Conservation (phyloP, 2,888 invertebrate species). For the Tenthredo scrophulariae region DNA sequence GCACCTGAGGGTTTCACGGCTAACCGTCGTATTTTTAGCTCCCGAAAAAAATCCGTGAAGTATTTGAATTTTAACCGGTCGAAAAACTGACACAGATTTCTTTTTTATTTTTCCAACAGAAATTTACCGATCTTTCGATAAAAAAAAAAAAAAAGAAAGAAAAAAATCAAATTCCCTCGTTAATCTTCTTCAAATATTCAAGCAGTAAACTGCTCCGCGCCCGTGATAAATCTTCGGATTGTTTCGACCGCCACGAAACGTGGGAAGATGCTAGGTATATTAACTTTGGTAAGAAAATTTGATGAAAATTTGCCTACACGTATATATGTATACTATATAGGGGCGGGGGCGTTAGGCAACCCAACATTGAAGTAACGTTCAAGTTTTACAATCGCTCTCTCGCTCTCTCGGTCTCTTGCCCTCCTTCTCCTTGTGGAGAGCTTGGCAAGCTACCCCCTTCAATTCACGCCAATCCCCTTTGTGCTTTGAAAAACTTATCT, state of each 20-base stretch:
- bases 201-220: not conserved
- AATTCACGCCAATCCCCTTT: conserved; percentile 42
- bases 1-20: conserved; percentile 31
- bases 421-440: not conserved
- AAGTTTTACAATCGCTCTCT: conserved; percentile 40
- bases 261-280: not conserved
- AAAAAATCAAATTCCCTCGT: too few relatives aligned
- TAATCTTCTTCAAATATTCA: not conserved
- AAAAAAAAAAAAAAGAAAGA: too few relatives aligned
- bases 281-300: conserved; percentile 16
- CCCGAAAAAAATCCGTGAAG: not conserved
- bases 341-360: not conserved
- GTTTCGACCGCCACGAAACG: not conserved
- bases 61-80: not conserved
- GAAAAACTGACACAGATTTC: not conserved
- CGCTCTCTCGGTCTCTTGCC: not conserved
- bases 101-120: not conserved
- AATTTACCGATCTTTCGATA: not conserved
- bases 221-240: not conserved
- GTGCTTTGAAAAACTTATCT: conserved; percentile 51
- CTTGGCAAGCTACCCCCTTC: conserved; percentile 6
- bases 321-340: not conserved
- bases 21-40: conserved; percentile 3
- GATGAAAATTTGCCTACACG: not conserved
- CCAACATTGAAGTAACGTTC: conserved; percentile 23